These are phyloP conservation scores for Saguinus imperator DNA, from an alignment of 2,113 vertebrate genomes.

Conservation along the genomic window DNA sequence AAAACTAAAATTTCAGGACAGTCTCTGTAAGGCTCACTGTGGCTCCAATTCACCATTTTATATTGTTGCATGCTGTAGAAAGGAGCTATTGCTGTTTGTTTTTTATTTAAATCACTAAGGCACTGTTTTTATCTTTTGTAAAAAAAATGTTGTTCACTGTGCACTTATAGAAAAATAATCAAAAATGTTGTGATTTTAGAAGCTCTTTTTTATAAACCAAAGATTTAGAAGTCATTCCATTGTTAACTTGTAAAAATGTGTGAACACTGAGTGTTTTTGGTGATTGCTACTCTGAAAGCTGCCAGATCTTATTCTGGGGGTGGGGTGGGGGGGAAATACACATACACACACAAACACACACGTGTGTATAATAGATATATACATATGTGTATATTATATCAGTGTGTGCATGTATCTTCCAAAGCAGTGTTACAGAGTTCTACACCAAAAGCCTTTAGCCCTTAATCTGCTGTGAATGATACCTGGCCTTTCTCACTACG, in stretches of 20 bases:
- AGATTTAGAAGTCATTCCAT: slow-evolving; percentile 78
- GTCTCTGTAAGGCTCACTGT: slow-evolving; percentile 29
- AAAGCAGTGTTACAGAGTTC: slow-evolving; percentile 59
- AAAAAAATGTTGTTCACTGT: slow-evolving; percentile 71
- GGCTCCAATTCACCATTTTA: background rate
- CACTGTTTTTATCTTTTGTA: slow-evolving; percentile 77
- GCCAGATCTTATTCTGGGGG: slow-evolving; percentile 2
- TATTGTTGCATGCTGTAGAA: slow-evolving; percentile 74
- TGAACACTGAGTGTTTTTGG: slow-evolving; percentile 71
- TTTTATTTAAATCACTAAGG: slow-evolving; percentile 72
- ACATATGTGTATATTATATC: background rate
- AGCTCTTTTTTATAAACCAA: slow-evolving; percentile 68
- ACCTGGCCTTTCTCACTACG: slow-evolving; percentile 40
- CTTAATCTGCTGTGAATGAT: slow-evolving; percentile 71
- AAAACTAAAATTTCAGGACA: background rate
- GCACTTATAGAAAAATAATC: slow-evolving; percentile 74
- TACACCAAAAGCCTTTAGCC: slow-evolving; percentile 46
- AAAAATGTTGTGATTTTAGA: slow-evolving; percentile 73
- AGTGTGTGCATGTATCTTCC: background rate
- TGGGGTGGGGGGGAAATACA: background rate
- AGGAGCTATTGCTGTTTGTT: slow-evolving; percentile 63
- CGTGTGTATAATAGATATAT: background rate
- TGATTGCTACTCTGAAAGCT: slow-evolving; percentile 60
- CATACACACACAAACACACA: background rate
- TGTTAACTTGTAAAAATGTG: slow-evolving; percentile 70